A percentile compares a stretch with the other conserved stretches of the same genome.
These are phyloP conservation scores for Seira ritae DNA, from an alignment of 2,888 invertebrate species.

Conservation along the genomic window DNA sequence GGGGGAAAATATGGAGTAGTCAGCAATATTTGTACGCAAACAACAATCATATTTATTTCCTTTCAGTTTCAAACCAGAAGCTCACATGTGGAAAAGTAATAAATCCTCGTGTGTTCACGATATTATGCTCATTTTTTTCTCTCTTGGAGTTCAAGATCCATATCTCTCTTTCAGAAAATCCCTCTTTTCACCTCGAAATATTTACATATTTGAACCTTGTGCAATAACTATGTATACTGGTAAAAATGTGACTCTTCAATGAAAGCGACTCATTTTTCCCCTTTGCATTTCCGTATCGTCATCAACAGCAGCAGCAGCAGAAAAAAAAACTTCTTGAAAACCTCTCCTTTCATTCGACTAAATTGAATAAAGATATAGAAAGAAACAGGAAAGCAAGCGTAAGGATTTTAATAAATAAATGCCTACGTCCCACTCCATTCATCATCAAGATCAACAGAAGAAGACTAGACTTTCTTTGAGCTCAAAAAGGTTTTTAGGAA, in stretches of 20 bases:
- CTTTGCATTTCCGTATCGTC: neutral
- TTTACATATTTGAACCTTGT: neutral
- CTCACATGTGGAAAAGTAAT: slow-evolving; percentile 60
- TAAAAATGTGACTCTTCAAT: too few relatives aligned
- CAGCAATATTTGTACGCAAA: neutral
- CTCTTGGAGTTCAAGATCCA: slow-evolving; percentile 46
- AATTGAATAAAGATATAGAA: slow-evolving; percentile 21
- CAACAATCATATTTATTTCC: slow-evolving; percentile 39
- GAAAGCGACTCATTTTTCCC: neutral
- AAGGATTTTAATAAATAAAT: slow-evolving; percentile 9
- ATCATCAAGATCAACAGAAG: slow-evolving; percentile 9
- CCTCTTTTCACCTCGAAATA: slow-evolving; percentile 13
- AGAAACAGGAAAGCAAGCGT: neutral
- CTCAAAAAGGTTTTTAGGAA: neutral
- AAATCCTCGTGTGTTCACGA: slow-evolving; percentile 36
- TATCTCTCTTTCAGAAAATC: slow-evolving; percentile 34
- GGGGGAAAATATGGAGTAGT: neutral
- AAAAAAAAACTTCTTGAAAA: neutral
- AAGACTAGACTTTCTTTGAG: slow-evolving; percentile 5
- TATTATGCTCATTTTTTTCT: slow-evolving; percentile 13
- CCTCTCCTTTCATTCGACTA: neutral
- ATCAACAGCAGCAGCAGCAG: neutral
- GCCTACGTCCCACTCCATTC: slow-evolving; percentile 4
- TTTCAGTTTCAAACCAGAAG: slow-evolving; percentile 9
- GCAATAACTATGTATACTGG: neutral